Conservation (phyloP, 2,113 vertebrate genomes). For the Chaetops frenatus region DNA sequence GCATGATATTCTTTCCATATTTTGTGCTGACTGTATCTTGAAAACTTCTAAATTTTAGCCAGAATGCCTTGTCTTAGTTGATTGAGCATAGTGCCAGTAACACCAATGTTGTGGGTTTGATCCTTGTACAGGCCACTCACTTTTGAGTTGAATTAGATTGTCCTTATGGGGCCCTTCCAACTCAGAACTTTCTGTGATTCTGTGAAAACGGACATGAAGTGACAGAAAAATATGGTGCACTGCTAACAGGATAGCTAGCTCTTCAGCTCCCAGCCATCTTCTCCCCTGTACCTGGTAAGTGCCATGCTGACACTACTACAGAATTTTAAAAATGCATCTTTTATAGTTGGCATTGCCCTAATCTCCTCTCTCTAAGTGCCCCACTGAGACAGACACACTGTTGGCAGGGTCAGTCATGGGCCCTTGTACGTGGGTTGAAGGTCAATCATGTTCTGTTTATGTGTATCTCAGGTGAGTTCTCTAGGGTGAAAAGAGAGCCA, state of each 20-base stretch:
- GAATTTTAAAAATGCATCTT: background rate
- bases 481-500: background rate
- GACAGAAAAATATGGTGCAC: background rate
- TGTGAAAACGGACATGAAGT: background rate
- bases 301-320: background rate
- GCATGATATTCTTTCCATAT: background rate
- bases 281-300: background rate
- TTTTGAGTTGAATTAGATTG: accelerated
- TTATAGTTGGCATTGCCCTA: background rate
- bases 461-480: background rate
- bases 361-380: background rate
- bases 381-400: background rate
- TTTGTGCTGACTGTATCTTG: background rate
- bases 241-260: background rate
- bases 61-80: background rate
- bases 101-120: background rate
- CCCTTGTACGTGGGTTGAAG: background rate
- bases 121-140: background rate
- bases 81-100: background rate
- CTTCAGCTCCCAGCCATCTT: background rate
- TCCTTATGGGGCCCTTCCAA: background rate
- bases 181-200: background rate
- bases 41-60: background rate
- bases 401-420: background rate
- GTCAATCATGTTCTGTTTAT: accelerated